Conservation (phyloP, 2,888 invertebrate genomes). For the Thyatira batis region DNA sequence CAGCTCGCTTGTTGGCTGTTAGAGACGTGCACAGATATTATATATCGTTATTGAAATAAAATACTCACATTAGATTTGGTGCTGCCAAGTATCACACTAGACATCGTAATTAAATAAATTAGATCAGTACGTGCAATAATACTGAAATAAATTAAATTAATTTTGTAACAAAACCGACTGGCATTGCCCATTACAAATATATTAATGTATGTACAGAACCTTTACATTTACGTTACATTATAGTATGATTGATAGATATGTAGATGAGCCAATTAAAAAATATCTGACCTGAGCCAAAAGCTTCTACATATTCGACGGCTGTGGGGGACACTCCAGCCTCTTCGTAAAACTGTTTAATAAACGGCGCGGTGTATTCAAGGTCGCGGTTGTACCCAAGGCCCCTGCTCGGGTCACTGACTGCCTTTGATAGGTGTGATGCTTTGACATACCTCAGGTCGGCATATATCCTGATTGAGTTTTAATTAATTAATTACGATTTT, state of each 20-base stretch:
- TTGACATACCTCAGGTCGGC: slow-evolving; percentile 41
- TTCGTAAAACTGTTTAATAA: not conserved
- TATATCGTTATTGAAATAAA: too few relatives aligned
- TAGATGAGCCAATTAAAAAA: not conserved
- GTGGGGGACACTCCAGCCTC: not conserved
- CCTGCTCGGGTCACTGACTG: slow-evolving; percentile 35
- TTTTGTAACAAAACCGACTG: too few relatives aligned
- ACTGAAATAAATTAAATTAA: too few relatives aligned
- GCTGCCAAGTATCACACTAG: too few relatives aligned
- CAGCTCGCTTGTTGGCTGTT: slow-evolving; percentile 75
- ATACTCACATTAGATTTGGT: too few relatives aligned
- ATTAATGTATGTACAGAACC: not conserved
- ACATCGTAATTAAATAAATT: not conserved
- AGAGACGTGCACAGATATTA: slow-evolving; percentile 63
- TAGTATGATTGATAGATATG: too few relatives aligned
- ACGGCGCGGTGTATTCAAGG: not conserved
- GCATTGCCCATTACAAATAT: not conserved
- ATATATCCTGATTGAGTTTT: slow-evolving; percentile 38
- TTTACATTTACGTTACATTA: too few relatives aligned
- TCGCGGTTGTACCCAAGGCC: slow-evolving; percentile 39
- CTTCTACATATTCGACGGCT: not conserved
- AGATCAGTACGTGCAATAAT: not conserved
- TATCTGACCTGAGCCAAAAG: slow-evolving; percentile 30
- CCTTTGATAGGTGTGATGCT: slow-evolving; percentile 25
- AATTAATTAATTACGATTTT: too few relatives aligned